A percentile compares a stretch with the other conserved stretches of the same genome.
phyloP scores from a whole-genome alignment of 2,797 vertebrate genomes.

The Spondyliosoma cantharus region DNA sequence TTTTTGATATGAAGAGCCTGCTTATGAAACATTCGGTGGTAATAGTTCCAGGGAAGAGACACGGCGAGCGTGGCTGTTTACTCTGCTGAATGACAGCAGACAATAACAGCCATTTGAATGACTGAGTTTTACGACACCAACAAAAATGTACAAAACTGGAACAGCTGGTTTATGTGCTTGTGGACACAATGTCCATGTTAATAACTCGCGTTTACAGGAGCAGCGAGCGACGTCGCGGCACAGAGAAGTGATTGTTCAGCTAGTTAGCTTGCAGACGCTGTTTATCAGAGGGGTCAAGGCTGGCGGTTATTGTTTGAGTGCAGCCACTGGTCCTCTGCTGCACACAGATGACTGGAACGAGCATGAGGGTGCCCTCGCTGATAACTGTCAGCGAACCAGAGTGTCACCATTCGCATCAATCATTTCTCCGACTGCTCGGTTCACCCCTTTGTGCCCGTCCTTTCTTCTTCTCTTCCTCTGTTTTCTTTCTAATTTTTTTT shows the following conservation, averaged over 20 bases:
- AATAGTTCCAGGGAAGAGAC: background rate
- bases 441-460: slow-evolving; percentile 66
- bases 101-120: slow-evolving; percentile 32
- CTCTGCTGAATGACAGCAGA: slow-evolving; percentile 41
- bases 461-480: slow-evolving; percentile 58
- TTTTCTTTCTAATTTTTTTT: slow-evolving; percentile 52
- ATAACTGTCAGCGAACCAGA: slow-evolving; percentile 72
- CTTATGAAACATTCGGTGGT: background rate
- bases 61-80: slow-evolving; percentile 10
- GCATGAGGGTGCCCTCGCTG: slow-evolving; percentile 65
- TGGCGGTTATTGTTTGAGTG: slow-evolving; percentile 67
- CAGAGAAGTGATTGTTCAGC: slow-evolving; percentile 76
- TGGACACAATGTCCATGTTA: slow-evolving; percentile 57
- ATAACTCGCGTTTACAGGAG: slow-evolving; percentile 53
- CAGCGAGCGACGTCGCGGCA: slow-evolving; percentile 51
- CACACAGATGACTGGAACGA: slow-evolving; percentile 58
- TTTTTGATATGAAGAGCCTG: background rate
- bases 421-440: slow-evolving; percentile 72
- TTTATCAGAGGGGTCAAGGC: slow-evolving; percentile 81
- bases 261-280: slow-evolving; percentile 67
- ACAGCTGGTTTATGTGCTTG: slow-evolving; percentile 59
- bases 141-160: slow-evolving; percentile 51
- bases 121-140: slow-evolving; percentile 44
- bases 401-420: slow-evolving; percentile 73
- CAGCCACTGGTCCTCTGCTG: slow-evolving; percentile 62